These are phyloP conservation scores for Pempheris klunzingeri DNA, from an alignment of 2,797 vertebrate genomes.

Conservation along the genomic window DNA sequence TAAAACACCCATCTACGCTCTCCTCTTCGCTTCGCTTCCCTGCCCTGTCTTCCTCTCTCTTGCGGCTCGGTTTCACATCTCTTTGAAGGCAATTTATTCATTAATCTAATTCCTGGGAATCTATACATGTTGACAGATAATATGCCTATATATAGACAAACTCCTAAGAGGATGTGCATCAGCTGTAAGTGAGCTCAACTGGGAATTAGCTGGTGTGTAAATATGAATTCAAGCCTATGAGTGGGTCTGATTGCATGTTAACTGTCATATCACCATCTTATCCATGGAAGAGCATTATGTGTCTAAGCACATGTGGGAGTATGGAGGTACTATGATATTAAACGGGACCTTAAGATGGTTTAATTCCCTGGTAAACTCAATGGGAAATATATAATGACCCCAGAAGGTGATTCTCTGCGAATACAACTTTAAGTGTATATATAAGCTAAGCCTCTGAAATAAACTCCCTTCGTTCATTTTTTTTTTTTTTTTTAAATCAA, in stretches of 20 bases:
- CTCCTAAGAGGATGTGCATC: constrained; percentile 4
- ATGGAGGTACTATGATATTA: not conserved
- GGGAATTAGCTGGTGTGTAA: constrained; percentile 39
- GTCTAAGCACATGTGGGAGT: not conserved
- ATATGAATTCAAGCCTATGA: constrained; percentile 26
- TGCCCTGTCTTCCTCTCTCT: constrained; percentile 19
- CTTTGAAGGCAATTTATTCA: constrained; percentile 66
- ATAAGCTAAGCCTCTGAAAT: constrained; percentile 51
- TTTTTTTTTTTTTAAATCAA: constrained; percentile 61
- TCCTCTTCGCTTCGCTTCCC: constrained; percentile 29
- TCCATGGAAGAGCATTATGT: not conserved
- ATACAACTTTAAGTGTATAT: constrained; percentile 24
- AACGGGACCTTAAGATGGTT: constrained; percentile 3
- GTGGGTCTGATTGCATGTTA: constrained; percentile 17
- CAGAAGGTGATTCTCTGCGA: not conserved
- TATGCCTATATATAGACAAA: constrained; percentile 24
- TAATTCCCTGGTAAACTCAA: not conserved
- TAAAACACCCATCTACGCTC: constrained; percentile 50
- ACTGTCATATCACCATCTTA: constrained; percentile 29
- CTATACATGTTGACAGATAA: constrained; percentile 40
- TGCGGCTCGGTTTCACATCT: constrained; percentile 25
- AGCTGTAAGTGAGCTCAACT: constrained; percentile 20
- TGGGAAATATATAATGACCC: not conserved
- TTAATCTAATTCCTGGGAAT: constrained; percentile 59
- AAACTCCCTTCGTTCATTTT: constrained; percentile 46